Evolutionary conservation across 2,888 invertebrate species (phyloP), one percentile per base, ranked within the genome.

Genomic region (Cordilura impudica): DNA sequence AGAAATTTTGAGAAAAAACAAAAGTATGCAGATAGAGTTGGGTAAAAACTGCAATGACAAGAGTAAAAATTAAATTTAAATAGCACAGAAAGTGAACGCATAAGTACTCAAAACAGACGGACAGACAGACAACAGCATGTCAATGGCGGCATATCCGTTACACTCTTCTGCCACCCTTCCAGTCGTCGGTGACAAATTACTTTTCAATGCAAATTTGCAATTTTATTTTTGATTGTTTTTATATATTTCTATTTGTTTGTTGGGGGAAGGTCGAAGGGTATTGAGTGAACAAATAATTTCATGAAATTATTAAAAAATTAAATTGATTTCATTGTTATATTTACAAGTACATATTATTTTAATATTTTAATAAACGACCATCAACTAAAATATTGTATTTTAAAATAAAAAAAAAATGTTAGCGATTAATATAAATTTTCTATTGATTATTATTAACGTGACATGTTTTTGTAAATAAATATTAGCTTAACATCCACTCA

Each of bases 51-150:
- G 81, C 82, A 81, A 81, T 82, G 81, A 82, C 84, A 83, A 54
- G 67, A 75, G 83, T 83, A 83, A 83, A 86, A 87, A 85, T 86
- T 84, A 84, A 86, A 84, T 78, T 81, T 72, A 75, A 82, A 84
- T 76, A 69, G 69, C 69, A 81, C 79, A 80, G 78, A 82, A 84
- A 84, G 83, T 82, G 83, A 82, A 86, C 86, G 84, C 84, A 83
- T 83, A 83, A 82, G 54, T n/a, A n/a, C n/a, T n/a, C 60, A 72
- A 73, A 74, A 86, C 83, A 85, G 82, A 84, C 82, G 81, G 53
- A 70, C 76, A 72, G 67, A 83, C 47, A 61, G 54, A 63, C 65
- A 78, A 12, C 65, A 61, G 60, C 74, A 75, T 74, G 69, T 80
- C 81, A 71, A 75, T 82, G 82, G 70, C 58, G 81, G 65, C 31